These are phyloP conservation scores for Gambusia yucatana DNA, from an alignment of 2,797 vertebrate species.

Conservation along the genomic window DNA sequence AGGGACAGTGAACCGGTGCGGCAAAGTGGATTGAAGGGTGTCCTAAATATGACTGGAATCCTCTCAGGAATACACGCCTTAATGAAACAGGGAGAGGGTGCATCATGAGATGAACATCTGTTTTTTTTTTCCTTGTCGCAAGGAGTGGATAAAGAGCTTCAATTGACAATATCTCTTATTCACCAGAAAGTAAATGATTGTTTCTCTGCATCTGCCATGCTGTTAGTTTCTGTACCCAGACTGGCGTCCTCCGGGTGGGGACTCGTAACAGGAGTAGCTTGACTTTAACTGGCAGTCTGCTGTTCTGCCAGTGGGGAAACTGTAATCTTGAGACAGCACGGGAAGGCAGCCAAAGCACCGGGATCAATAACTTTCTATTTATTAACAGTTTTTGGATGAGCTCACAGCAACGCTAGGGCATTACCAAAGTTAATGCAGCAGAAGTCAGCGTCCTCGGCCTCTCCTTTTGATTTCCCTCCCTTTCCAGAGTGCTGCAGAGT, in stretches of 20 bases:
- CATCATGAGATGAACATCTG: constrained; percentile 27
- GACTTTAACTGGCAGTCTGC: constrained; percentile 63
- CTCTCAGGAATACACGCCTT: constrained; percentile 71
- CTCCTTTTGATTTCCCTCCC: constrained; percentile 34
- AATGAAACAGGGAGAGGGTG: constrained; percentile 60
- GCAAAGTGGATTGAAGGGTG: constrained; percentile 72
- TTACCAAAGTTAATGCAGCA: constrained; percentile 75
- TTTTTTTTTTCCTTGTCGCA: constrained; percentile 1
- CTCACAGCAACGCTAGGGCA: constrained; percentile 70
- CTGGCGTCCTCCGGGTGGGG: constrained; percentile 59
- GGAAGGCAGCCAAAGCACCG: constrained; percentile 72
- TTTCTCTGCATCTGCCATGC: constrained; percentile 20
- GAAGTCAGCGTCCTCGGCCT: constrained; percentile 56
- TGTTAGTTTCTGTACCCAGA: constrained; percentile 21
- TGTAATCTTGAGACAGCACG: constrained; percentile 73
- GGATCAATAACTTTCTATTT: constrained; percentile 83
- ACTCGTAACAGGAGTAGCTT: constrained; percentile 70
- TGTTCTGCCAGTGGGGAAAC: constrained; percentile 62
- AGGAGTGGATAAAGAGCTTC: background rate
- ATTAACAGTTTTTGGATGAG: constrained; percentile 81
- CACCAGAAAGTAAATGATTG: constrained; percentile 9
- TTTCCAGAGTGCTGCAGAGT: constrained; percentile 45
- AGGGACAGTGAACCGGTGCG: constrained; percentile 63
- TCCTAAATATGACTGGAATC: constrained; percentile 76
- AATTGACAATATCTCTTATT: background rate